A percentile compares a stretch with the other conserved stretches of the same genome.
These are phyloP conservation scores for Triplophysa bombifrons DNA, from an alignment of 2,797 vertebrate genomes.

Conservation along the genomic window DNA sequence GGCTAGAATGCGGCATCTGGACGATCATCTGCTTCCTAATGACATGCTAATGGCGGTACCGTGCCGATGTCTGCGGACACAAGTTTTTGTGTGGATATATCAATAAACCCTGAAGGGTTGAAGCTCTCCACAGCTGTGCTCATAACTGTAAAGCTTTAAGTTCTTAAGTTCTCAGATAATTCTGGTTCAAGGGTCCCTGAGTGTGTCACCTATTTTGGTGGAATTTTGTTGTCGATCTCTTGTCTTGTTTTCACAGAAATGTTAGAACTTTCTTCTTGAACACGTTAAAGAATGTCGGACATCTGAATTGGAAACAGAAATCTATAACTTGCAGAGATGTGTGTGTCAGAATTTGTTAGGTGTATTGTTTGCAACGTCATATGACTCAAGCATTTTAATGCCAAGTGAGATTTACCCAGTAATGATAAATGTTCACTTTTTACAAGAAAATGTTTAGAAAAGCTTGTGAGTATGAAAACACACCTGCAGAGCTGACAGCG, in stretches of 20 bases:
- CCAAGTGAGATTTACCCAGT: neutral
- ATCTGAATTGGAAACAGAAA: neutral
- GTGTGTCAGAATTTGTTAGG: no score
- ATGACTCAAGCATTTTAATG: no score
- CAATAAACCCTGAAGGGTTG: constrained; percentile 24
- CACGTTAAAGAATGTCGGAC: neutral
- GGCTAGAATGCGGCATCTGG: constrained; percentile 52
- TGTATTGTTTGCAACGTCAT: no score
- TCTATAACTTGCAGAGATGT: no score
- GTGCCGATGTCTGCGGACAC: constrained; percentile 17
- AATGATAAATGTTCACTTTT: no score
- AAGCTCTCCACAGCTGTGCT: constrained; percentile 28
- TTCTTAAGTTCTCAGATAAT: constrained; percentile 5
- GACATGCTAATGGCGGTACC: constrained; percentile 55
- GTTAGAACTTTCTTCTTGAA: neutral
- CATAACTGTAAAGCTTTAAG: constrained; percentile 24
- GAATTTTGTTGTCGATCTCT: neutral
- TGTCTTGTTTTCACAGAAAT: neutral
- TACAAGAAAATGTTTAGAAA: no score
- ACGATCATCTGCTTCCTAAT: constrained; percentile 56
- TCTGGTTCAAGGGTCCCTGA: neutral
- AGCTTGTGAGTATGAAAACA: no score
- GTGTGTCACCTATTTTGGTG: neutral
- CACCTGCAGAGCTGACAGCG: neutral
- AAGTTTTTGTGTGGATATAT: constrained; percentile 24